phyloP scores from a whole-genome alignment of 2,888 invertebrate genomes.

The Strigamia maritima region DNA sequence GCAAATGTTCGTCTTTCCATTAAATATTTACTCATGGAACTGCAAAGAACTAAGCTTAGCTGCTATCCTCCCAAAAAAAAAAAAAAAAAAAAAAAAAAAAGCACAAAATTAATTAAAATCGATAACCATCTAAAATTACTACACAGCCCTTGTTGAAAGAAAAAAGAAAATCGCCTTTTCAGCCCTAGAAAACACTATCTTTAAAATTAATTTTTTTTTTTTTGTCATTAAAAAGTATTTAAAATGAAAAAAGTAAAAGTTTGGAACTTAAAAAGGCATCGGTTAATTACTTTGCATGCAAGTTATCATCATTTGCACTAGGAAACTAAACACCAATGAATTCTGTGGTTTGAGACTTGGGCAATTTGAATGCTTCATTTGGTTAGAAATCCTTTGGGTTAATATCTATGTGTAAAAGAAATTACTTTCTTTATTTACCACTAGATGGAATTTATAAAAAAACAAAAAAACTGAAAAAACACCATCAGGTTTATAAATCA shows the following conservation, averaged over 20 bases:
- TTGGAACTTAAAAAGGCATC: background rate
- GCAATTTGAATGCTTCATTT: slow-evolving; percentile 31
- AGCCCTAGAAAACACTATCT: background rate
- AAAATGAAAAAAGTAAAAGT: background rate
- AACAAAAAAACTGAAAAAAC: background rate
- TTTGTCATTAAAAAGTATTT: slow-evolving; percentile 17
- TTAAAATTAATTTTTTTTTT: background rate
- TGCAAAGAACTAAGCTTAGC: too few species aligned
- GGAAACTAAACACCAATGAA: background rate
- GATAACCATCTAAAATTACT: background rate
- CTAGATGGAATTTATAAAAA: background rate
- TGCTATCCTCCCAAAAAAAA: too few species aligned
- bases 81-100: too few species aligned
- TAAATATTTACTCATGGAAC: too few species aligned
- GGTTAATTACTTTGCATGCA: slow-evolving; percentile 14
- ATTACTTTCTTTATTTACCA: background rate
- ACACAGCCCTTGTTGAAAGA: background rate
- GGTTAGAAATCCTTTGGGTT: slow-evolving; percentile 19
- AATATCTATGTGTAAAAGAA: background rate
- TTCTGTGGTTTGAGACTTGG: slow-evolving; percentile 15
- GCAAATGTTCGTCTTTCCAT: too few species aligned
- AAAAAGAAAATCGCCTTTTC: background rate
- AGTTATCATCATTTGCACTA: slow-evolving; percentile 26
- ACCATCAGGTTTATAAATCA: slow-evolving; percentile 28
- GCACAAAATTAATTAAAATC: too few species aligned